Evolutionary conservation across 2,797 vertebrate genomes (phyloP).

Genomic region (Enteromius trimaculatus): DNA sequence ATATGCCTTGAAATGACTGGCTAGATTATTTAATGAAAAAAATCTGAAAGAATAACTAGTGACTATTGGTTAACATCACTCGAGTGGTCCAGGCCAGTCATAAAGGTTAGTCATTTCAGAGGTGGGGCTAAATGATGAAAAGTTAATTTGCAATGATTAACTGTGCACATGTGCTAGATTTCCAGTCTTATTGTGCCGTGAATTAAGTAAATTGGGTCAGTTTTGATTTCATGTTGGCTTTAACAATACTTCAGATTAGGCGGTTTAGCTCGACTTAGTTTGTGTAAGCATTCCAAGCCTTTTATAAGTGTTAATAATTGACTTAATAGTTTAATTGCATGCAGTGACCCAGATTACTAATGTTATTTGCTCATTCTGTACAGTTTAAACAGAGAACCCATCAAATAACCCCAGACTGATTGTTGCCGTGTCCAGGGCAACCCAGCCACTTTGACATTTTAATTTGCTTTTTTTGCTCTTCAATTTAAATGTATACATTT

Average conservation of each 20-base stretch:
- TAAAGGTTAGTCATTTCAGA: neutral
- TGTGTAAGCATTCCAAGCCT: constrained; percentile 13
- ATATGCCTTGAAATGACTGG: neutral
- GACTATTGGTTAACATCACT: neutral
- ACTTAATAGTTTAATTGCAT: constrained; percentile 42
- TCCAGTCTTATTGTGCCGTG: neutral
- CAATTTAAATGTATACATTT: constrained; percentile 48
- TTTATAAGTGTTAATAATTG: constrained; percentile 32
- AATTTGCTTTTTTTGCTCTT: constrained; percentile 41
- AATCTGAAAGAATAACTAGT: neutral
- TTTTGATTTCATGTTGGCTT: constrained; percentile 8
- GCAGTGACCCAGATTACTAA: constrained; percentile 24
- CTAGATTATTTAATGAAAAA: neutral
- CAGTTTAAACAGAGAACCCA: constrained; percentile 13
- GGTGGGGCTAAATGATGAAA: neutral
- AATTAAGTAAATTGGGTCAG: neutral
- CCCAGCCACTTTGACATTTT: constrained; percentile 23
- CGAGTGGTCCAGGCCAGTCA: neutral
- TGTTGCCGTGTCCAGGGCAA: constrained; percentile 25
- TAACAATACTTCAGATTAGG: neutral
- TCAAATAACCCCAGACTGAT: constrained; percentile 5
- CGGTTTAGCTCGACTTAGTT: constrained; percentile 12
- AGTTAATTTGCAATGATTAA: constrained; percentile 2
- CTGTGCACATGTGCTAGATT: neutral
- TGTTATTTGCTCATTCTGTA: constrained; percentile 28